These are phyloP conservation scores for Noctua janthina DNA, from an alignment of 2,888 invertebrate species.

Conservation along the genomic window DNA sequence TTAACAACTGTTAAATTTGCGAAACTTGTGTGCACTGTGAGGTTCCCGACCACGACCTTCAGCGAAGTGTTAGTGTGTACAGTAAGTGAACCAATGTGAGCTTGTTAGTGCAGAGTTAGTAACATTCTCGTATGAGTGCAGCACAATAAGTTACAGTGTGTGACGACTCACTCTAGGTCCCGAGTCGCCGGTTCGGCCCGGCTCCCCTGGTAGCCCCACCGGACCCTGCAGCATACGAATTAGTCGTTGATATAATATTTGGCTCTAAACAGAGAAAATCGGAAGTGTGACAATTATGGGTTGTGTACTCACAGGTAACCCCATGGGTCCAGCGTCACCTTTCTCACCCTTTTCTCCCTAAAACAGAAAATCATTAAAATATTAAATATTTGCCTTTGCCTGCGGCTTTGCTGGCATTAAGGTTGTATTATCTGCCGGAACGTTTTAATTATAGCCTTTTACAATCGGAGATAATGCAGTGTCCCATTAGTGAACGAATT, in stretches of 20 bases:
- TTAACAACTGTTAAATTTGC: neutral
- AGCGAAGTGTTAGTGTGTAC: conserved; percentile 10
- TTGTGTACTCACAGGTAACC: conserved; percentile 95
- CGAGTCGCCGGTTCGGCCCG: conserved; percentile 93
- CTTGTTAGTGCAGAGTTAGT: conserved; percentile 25
- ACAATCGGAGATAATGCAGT: too few relatives aligned
- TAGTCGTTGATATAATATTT: neutral
- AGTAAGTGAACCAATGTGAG: conserved; percentile 7
- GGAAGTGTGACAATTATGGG: neutral
- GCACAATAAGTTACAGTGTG: neutral
- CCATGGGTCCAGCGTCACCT: conserved; percentile 98
- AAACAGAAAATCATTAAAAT: conserved; percentile 56
- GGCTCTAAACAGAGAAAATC: neutral
- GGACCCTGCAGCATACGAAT: conserved; percentile 91
- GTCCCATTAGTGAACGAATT: too few relatives aligned
- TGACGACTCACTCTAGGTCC: conserved; percentile 94
- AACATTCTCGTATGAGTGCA: neutral
- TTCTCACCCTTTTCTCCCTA: conserved; percentile 95
- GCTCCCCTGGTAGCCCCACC: conserved; percentile 94
- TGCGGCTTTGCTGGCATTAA: too few relatives aligned
- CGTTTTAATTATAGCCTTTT: too few relatives aligned
- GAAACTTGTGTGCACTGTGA: conserved; percentile 3
- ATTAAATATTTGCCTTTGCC: neutral
- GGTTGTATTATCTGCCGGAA: too few relatives aligned
- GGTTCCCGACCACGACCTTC: neutral